Percentiles rank a stretch among this genome's conserved stretches.
Conservation (phyloP, 2,888 invertebrate genomes). For the Meloe dianella region DNA sequence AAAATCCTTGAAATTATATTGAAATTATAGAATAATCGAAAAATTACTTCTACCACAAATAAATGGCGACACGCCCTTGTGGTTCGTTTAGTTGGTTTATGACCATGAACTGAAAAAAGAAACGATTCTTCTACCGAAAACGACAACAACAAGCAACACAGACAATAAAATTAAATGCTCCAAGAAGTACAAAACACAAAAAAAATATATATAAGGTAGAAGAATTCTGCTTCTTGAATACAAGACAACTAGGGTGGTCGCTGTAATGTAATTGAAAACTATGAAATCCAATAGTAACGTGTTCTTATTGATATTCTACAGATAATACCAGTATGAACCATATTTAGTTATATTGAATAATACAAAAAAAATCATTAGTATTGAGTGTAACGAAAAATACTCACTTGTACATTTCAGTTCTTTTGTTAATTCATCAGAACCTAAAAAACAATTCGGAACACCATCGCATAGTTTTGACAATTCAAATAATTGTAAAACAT, state of each 20-base stretch:
- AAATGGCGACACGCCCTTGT: conserved; percentile 8
- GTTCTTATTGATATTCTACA: conserved; percentile 35
- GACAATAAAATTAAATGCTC: conserved; percentile 7
- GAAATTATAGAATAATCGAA: background rate
- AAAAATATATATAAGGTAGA: background rate
- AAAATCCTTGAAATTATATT: conserved; percentile 15
- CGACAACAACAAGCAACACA: background rate
- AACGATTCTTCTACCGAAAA: background rate
- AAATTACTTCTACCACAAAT: background rate
- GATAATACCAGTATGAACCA: conserved; percentile 34
- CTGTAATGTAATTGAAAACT: conserved; percentile 28
- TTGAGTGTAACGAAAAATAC: too few relatives aligned
- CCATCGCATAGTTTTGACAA: conserved; percentile 94
- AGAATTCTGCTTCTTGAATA: conserved; percentile 19
- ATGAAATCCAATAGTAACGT: conserved; percentile 30
- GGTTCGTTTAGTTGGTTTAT: conserved; percentile 8
- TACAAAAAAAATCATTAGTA: background rate
- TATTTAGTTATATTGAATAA: conserved; percentile 22
- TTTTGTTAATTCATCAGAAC: conserved; percentile 87
- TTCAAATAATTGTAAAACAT: conserved; percentile 93
- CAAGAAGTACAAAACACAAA: background rate
- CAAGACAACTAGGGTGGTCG: conserved; percentile 29
- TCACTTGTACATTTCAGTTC: conserved; percentile 94
- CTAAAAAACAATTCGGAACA: conserved; percentile 86
- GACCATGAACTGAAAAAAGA: background rate